Base-by-base conservation (phyloP, 1,140 invertebrate species). In the Propsilocerus akamusi region DNA sequence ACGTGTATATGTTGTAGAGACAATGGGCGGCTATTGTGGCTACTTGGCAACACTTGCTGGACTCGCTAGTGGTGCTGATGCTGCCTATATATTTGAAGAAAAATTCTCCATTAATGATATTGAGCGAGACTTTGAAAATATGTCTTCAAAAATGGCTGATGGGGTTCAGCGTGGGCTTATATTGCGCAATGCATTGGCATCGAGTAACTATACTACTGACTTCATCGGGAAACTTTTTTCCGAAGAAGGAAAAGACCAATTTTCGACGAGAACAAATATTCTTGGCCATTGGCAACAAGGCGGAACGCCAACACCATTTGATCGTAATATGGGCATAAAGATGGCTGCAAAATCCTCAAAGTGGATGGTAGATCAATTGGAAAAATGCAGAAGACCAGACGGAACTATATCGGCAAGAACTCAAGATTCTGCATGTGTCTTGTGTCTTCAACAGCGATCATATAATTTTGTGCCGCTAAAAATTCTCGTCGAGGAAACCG, bases 1-100 rank as follows among this genome's bases (percentile, higher is more conserved):
- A 63, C 76, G 91, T 54, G 90, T 92, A 2, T 99, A 99, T 67
- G 82, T 99, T 17, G 88, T 99, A 55, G 97, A 99, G 73, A 98
- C 94, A 0, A 99, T 99, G 96, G 96, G 95, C 34, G 95, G 95
- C 2, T 97, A 86, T 68, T 99, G 95, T 66, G 96, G 97, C 23
- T 99, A 98, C 68, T 72, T 99, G 55, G 93, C 96, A 49, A 98
- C 94, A 1, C 68, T 97, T 47, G 87, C 92, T 56, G 96, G 82
- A 48, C 59, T 99, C 46, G 95, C 95, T 4, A 92, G 93, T 48
- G 97, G 97, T 32, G 93, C 97, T 10, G 97, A 99, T 72, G 94
- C 94, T 47, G 96, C 97, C 0, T 99, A 99, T 61, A 99, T 99
- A 55, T 97, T 83, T 63, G 97, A 99, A 65, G 95, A 99, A 64